Base-by-base conservation (phyloP, 2,888 invertebrate genomes). In the Drosophila yooni region DNA sequence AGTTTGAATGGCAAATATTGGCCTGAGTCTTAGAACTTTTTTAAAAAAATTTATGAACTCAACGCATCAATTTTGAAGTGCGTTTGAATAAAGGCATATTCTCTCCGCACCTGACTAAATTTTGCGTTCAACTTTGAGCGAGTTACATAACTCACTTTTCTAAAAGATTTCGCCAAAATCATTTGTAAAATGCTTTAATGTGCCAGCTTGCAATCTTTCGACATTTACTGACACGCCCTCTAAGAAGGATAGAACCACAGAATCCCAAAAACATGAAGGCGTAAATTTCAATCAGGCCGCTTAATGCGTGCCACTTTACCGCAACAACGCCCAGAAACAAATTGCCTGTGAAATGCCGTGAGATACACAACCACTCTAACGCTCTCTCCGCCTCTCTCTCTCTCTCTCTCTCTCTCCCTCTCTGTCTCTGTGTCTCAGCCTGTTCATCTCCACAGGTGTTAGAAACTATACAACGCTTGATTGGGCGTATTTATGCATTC, bases 281-380 rank as follows among this genome's bases (percentile, higher is more conserved):
- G 77, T 83, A 71, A 82, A 80, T 85, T 88, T 83, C 78, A 86
- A 85, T 83, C 86, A 88, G 65, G 60, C 67, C 61, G 68, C 70
- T 56, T 77, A 83, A 71, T 71, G 77, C 61, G 46, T 53, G 64
- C 57, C 74, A 72, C 74, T 79, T 70, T 73, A 63, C 58, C 53
- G 51, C 33, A 60, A 59, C 46, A 69, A 75, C 72, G 72, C 80
- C 74, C 77, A 72, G 73, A 65, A 58, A 69, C 67, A 72, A 85
- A 68, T 88, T 76, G 70, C 57, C 68, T 79, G 67, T 58, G 52
- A 81, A 59, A 76, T 54, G 27, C 65, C 50, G 38, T 74, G 53
- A 53, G 40, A 69, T 54, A 65, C 60, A 78, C 53, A 48, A 27
- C n/a, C 40, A 57, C 40, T 8, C 29, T 10, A 53, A 56, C 38